These are phyloP conservation scores for Amaurobius ferox DNA, from an alignment of 2,888 invertebrate genomes.

Conservation along the genomic window DNA sequence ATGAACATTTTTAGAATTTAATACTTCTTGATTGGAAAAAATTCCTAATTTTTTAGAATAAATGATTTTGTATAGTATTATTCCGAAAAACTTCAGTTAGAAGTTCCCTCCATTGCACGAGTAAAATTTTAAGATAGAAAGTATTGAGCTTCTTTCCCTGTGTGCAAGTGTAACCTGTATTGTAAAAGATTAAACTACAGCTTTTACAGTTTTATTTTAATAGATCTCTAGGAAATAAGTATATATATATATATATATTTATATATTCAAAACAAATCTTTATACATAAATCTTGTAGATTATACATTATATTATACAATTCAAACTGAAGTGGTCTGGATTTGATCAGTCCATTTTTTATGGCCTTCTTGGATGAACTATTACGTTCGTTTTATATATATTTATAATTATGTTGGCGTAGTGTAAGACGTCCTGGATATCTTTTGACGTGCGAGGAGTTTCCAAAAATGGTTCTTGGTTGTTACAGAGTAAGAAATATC, in stretches of 20 bases:
- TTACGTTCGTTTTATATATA: neutral
- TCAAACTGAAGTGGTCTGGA: neutral
- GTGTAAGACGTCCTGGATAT: neutral
- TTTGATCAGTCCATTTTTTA: neutral
- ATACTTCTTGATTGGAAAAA: too few relatives aligned
- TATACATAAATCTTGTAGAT: neutral
- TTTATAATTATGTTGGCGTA: neutral
- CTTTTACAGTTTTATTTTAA: slow-evolving; percentile 16
- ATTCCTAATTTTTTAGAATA: too few relatives aligned
- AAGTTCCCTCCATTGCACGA: too few relatives aligned
- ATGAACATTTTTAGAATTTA: too few relatives aligned
- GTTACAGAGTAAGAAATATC: neutral
- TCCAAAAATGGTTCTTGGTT: neutral
- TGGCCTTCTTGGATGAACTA: neutral
- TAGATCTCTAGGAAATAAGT: slow-evolving; percentile 15
- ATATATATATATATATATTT: too few relatives aligned
- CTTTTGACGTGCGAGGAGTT: neutral
- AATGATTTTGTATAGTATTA: too few relatives aligned
- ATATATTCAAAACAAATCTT: slow-evolving; percentile 1
- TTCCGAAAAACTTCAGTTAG: too few relatives aligned
- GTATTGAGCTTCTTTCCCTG: too few relatives aligned
- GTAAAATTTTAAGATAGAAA: too few relatives aligned
- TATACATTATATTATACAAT: neutral
- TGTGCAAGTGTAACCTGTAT: too few relatives aligned
- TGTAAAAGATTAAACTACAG: too few relatives aligned